Conservation (phyloP, 2,113 vertebrate species). For the Pogona vitticeps region DNA sequence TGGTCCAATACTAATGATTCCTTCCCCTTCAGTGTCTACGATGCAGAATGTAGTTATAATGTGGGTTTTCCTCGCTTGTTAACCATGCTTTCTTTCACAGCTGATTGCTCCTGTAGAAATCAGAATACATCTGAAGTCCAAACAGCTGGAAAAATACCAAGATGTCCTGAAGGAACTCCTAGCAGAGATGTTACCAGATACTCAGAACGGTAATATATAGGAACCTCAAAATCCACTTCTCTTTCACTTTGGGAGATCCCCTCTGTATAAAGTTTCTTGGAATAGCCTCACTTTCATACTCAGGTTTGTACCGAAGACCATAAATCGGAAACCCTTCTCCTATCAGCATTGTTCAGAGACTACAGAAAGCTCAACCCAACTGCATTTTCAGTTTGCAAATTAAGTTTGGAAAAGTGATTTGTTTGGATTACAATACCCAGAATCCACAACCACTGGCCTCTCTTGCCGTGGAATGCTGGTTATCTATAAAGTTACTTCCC, state of each 20-base stretch:
- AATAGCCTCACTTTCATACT: constrained; percentile 47
- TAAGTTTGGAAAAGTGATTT: neutral
- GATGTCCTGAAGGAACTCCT: constrained; percentile 68
- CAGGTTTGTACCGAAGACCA: neutral
- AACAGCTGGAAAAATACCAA: constrained; percentile 74
- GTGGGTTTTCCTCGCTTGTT: constrained; percentile 36
- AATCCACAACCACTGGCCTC: too few species aligned
- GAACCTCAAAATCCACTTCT: constrained; percentile 41
- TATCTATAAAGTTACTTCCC: neutral
- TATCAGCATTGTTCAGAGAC: neutral
- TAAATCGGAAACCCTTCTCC: constrained; percentile 8
- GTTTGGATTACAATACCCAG: neutral
- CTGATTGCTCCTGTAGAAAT: constrained; percentile 65
- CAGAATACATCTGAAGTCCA: constrained; percentile 65
- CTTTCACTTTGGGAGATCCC: constrained; percentile 49
- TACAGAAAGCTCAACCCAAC: neutral
- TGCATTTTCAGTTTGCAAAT: neutral
- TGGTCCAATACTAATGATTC: neutral
- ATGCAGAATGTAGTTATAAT: constrained; percentile 3
- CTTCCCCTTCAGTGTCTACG: neutral
- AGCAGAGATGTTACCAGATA: constrained; percentile 56
- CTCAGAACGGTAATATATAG: constrained; percentile 49
- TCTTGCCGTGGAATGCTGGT: too few species aligned
- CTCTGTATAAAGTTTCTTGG: constrained; percentile 30
- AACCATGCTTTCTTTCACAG: constrained; percentile 64